Evolutionary conservation across 2,888 invertebrate species (phyloP).

Genomic region (Colletes collaris): DNA sequence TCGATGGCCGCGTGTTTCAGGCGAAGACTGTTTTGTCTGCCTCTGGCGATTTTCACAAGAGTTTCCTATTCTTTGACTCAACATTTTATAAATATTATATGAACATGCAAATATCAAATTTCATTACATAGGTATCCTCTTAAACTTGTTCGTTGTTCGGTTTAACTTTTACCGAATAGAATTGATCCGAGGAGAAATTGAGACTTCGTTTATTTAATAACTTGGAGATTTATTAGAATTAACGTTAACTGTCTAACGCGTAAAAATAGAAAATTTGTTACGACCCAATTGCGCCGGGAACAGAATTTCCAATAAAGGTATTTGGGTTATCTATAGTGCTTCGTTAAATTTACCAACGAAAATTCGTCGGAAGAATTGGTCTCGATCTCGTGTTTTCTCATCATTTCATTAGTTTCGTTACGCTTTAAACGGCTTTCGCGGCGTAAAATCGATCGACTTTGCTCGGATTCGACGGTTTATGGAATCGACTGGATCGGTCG

Average conservation of each 20-base stretch:
- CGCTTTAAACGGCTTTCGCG: constrained; percentile 16
- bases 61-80: too few relatives aligned
- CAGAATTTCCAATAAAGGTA: constrained; percentile 13
- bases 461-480: constrained; percentile 4
- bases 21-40: too few relatives aligned
- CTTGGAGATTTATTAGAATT: not conserved
- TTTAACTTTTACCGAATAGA: too few relatives aligned
- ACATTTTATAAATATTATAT: too few relatives aligned
- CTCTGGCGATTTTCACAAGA: too few relatives aligned
- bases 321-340: not conserved
- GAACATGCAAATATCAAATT: too few relatives aligned
- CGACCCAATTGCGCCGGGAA: not conserved
- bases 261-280: not conserved
- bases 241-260: not conserved
- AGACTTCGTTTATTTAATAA: too few relatives aligned
- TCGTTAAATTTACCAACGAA: constrained; percentile 14
- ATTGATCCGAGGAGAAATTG: too few relatives aligned
- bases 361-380: constrained; percentile 25
- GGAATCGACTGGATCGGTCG: not conserved
- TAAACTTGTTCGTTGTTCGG: too few relatives aligned
- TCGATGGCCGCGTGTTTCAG: too few relatives aligned
- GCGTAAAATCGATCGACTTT: constrained; percentile 26
- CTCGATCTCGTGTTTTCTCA: constrained; percentile 30
- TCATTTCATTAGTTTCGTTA: constrained; percentile 44
- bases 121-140: too few relatives aligned